Base-by-base conservation (phyloP, 92 coral and sea anemone genomes). In the Montipora capitata region DNA sequence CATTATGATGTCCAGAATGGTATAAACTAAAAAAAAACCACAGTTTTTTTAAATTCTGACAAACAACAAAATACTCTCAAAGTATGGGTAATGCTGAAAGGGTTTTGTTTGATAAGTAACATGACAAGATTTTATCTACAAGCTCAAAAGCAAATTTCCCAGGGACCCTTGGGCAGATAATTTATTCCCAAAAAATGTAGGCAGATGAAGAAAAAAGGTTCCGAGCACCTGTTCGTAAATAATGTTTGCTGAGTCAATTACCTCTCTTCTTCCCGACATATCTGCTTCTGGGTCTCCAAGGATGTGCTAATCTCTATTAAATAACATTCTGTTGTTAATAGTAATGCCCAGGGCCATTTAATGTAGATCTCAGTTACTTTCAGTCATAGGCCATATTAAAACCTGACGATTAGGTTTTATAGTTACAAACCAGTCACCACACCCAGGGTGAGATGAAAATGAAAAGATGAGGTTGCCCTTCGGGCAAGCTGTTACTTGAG, bases 61-160 rank as follows among this genome's bases (percentile, higher is more conserved):
- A 72, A 72, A 72, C 75, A 41, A 69, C 77, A 72, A 72, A 72
- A 72, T 39, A 41, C 56, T 72, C 77, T 72, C 52, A 72, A 72
- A 41, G 54, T 40, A 72, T 38, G 59, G 77, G 77, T 72, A 72
- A 72, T 72, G 77, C 77, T 72, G 77, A 72, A 41, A 72, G 40
- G 51, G 58, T 72, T 72, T 72, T 72, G 77, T 70, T 70, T 70
- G 52, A 45, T 45, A 45, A 45, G 52, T 45, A 45, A 45, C 52
- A 45, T 1, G 52, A 45, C 52, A 45, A 45, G 52, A 45, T 45
- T 45, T 45, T 1, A 45, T 45, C 52, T 45, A 45, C 52, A 45
- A 45, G 5, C 9, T 20, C 27, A 20, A 20, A 20, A 20, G 9
- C 9, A 45, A 45, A 45, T 45, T 45, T n/a, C 52, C 75, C 75